Conservation (phyloP, 2,888 invertebrate genomes). For the Agonopterix arenella region DNA sequence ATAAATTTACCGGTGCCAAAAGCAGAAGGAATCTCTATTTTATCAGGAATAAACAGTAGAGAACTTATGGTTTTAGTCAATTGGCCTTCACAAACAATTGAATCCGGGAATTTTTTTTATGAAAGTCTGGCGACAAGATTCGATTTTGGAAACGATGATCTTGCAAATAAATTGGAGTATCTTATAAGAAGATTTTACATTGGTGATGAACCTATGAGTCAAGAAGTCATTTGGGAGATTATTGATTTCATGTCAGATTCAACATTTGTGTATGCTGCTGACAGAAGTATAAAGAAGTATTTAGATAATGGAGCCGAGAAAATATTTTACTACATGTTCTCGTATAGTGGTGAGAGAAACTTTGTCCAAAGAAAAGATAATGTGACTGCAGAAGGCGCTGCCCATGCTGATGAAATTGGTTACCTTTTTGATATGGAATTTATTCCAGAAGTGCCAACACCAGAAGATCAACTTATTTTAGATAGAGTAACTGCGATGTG, state of each 20-base stretch:
- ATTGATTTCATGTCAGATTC: slow-evolving; percentile 41
- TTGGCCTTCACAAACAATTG: no score
- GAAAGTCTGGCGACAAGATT: slow-evolving; percentile 12
- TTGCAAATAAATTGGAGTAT: slow-evolving; percentile 21
- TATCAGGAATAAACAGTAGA: slow-evolving; percentile 40
- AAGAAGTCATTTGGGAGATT: slow-evolving; percentile 18
- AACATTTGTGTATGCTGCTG: slow-evolving; percentile 31
- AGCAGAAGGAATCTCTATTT: slow-evolving; percentile 29
- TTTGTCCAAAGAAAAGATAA: slow-evolving; percentile 17
- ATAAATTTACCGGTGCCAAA: slow-evolving; percentile 27
- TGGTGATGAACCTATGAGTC: slow-evolving; percentile 28
- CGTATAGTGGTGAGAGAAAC: slow-evolving; percentile 38
- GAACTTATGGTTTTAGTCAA: slow-evolving; percentile 18
- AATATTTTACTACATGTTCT: slow-evolving; percentile 48
- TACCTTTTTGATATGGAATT: slow-evolving; percentile 36
- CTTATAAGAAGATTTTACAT: slow-evolving; percentile 37
- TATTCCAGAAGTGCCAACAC: slow-evolving; percentile 13
- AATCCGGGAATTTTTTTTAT: no score
- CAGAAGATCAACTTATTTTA: slow-evolving; percentile 33
- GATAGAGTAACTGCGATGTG: slow-evolving; percentile 39
- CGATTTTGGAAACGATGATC: slow-evolving; percentile 15
- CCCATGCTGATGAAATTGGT: slow-evolving; percentile 41
- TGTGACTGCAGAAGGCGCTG: slow-evolving; percentile 22
- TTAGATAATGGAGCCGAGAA: slow-evolving; percentile 22
- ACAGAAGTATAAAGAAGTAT: slow-evolving; percentile 32